These are phyloP conservation scores for Epistrophe grossulariae DNA, from an alignment of 2,888 invertebrate genomes.

Conservation along the genomic window DNA sequence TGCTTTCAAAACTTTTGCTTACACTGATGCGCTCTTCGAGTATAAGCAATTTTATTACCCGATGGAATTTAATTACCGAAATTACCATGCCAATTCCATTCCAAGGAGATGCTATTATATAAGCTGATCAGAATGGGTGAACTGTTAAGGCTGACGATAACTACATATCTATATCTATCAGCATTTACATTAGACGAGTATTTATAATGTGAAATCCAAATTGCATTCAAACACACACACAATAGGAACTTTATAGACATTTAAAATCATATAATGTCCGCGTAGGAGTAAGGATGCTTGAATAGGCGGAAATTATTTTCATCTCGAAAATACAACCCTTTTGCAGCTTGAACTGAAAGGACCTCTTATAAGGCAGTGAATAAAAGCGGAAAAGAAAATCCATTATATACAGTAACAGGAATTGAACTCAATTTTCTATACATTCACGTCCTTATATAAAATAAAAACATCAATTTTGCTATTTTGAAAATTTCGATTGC, in stretches of 20 bases:
- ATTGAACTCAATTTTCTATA: constrained; percentile 37
- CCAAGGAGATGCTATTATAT: constrained; percentile 12
- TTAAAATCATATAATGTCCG: constrained; percentile 54
- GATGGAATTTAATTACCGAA: constrained; percentile 71
- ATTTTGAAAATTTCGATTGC: constrained; percentile 47
- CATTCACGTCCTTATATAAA: constrained; percentile 45
- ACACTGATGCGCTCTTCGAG: constrained; percentile 14
- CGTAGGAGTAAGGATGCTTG: neutral
- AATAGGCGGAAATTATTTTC: constrained; percentile 65
- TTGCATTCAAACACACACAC: neutral
- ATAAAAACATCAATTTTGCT: constrained; percentile 37
- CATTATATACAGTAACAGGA: constrained; percentile 65
- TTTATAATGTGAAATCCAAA: constrained; percentile 24
- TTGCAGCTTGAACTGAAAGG: constrained; percentile 39
- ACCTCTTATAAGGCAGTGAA: constrained; percentile 37
- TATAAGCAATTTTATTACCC: constrained; percentile 51
- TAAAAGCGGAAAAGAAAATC: constrained; percentile 65
- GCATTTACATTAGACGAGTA: constrained; percentile 3
- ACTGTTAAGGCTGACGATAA: neutral
- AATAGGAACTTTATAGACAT: neutral
- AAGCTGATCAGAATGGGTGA: constrained; percentile 16
- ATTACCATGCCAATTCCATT: constrained; percentile 61
- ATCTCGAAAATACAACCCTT: constrained; percentile 53
- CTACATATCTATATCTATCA: neutral
- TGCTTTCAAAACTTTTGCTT: constrained; percentile 27